Evolutionary conservation across 2,888 invertebrate genomes (phyloP), one percentile per base, ranked within the genome.

Genomic region (Morpho deidamia): DNA sequence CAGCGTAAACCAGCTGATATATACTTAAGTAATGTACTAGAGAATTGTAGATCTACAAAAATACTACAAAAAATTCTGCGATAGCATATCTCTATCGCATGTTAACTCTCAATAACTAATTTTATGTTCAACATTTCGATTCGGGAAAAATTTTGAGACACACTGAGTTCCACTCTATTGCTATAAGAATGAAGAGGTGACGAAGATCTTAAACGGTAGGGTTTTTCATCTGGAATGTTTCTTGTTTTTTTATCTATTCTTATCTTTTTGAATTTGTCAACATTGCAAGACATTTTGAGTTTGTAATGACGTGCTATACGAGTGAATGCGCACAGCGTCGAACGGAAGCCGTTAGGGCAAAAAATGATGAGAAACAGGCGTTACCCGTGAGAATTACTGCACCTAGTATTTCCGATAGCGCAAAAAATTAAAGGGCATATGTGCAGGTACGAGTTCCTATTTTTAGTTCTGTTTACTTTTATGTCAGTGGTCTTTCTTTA

Each of bases 311-410:
- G 59, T 53, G 56, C 44, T 39, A 59, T 35, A 37, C 42, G 55
- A 57, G 44, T 53, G 52, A 56, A 53, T 51, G 23, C 56, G 47
- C 50, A 48, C 50, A 52, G 56, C 38, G 43, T 43, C 35, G 44
- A 54, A 60, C 60, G 62, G 60, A 59, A 59, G 51, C 56, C 10
- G 41, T 49, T n/a, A 35, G 11, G 32, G 43, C 60, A 62, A 63
- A 63, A 62, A 63, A 57, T 54, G 45, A 53, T 55, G 55, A 44
- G 61, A 61, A 56, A 47, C 61, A 62, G 54, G 41, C 51, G 54
- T 51, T 32, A 50, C 51, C 60, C 63, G 62, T 63, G 63, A 48
- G 63, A 63, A 55, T 51, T 34, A 39, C 41, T 42, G 37, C 44
- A 53, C 45, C 49, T 56, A 45, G 55, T 50, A 60, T 50, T 62